Evolutionary conservation across 2,797 vertebrate genomes (phyloP).

Genomic region (Neosalanx taihuensis): DNA sequence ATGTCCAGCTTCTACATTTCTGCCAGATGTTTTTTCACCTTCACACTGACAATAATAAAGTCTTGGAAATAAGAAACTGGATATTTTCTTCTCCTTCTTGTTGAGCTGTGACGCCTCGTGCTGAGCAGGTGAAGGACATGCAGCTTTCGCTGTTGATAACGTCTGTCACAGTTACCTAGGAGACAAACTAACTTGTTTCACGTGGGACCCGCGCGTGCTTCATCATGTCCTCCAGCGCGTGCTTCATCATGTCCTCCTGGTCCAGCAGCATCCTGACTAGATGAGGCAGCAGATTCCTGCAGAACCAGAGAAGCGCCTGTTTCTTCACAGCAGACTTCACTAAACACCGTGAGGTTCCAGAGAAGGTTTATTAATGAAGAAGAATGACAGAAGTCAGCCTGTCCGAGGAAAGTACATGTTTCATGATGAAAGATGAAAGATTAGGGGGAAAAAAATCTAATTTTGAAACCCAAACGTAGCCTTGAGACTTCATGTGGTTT

Average conservation of each 20-base stretch:
- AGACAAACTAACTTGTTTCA: neutral
- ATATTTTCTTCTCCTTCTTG: neutral
- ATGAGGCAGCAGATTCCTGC: too few species aligned
- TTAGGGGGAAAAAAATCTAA: too few species aligned
- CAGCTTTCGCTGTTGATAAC: slow-evolving; percentile 28
- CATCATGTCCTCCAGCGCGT: too few species aligned
- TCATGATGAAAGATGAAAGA: neutral
- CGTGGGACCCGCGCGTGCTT: neutral
- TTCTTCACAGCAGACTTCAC: too few species aligned
- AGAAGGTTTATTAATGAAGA: slow-evolving; percentile 29
- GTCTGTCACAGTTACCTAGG: neutral
- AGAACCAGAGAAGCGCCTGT: too few species aligned
- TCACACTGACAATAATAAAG: neutral
- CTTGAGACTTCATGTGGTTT: neutral
- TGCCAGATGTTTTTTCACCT: neutral
- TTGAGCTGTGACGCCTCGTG: neutral
- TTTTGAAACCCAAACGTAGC: neutral
- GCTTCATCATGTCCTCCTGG: too few species aligned
- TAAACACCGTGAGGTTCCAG: neutral
- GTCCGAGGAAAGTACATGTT: neutral
- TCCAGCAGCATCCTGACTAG: neutral
- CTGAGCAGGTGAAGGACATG: slow-evolving; percentile 20
- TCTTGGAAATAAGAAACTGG: too few species aligned
- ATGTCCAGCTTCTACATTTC: neutral
- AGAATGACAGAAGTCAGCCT: neutral